Percentiles rank a stretch among this genome's conserved stretches.
phyloP scores from a whole-genome alignment of 2,797 vertebrate genomes.

The Manis crassicaudata region DNA sequence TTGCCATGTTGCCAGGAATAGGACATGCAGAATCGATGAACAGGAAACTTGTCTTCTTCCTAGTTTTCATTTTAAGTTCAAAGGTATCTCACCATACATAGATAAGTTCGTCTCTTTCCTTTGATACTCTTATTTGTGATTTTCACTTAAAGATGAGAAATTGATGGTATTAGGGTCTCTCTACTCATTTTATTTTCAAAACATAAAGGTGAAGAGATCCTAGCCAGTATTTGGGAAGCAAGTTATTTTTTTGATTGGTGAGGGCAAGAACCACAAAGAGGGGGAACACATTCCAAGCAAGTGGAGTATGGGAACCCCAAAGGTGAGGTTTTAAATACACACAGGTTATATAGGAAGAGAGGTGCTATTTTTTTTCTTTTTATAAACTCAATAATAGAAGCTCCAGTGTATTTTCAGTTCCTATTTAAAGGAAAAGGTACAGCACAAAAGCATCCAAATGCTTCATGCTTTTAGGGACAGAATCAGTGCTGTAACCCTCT shows the following conservation, averaged over 20 bases:
- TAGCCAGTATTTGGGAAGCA: not conserved
- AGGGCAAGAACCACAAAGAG: not conserved
- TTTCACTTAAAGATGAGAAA: not conserved
- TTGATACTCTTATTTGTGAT: not conserved
- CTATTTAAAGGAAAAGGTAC: not conserved
- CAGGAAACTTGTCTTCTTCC: not conserved
- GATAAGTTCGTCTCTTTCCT: not conserved
- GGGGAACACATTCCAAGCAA: not conserved
- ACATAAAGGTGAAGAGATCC: not conserved
- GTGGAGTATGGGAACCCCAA: not conserved
- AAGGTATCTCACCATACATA: not conserved
- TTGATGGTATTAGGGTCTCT: not conserved
- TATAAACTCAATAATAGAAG: not conserved
- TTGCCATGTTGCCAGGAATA: not conserved
- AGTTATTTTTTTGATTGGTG: not conserved
- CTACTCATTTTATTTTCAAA: not conserved
- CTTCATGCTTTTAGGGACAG: not conserved
- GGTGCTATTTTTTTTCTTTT: not conserved
- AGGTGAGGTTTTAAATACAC: not conserved
- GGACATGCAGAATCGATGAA: fast-evolving
- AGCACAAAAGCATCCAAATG: not conserved
- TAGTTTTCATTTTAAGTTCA: not conserved
- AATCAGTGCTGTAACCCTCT: not conserved
- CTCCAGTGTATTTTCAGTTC: not conserved
- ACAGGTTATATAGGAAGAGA: fast-evolving